These are phyloP conservation scores for Cottoperca gobio DNA, from an alignment of 2,797 vertebrate species.

Conservation along the genomic window DNA sequence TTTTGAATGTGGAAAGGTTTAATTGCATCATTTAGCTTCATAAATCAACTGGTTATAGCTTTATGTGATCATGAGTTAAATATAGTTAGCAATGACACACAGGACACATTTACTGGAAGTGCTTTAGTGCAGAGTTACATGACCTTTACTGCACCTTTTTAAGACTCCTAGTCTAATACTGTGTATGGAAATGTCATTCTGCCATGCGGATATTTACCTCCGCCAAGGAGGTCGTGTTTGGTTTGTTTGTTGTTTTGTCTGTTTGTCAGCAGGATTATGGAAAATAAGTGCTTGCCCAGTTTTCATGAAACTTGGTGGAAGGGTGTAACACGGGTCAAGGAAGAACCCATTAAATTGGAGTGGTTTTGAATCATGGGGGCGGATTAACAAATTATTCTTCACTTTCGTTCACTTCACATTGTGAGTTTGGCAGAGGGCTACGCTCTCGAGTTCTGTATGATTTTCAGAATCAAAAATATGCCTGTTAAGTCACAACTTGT, in stretches of 20 bases:
- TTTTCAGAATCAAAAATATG: background rate
- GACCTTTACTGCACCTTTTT: conserved; percentile 10
- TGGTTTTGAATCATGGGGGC: too few species aligned
- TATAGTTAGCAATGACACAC: conserved; percentile 32
- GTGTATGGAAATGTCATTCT: conserved; percentile 4
- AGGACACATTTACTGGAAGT: conserved; percentile 14
- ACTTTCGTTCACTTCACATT: too few species aligned
- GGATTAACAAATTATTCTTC: too few species aligned
- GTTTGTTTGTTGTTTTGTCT: too few species aligned
- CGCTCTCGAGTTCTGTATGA: too few species aligned
- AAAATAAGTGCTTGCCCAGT: too few species aligned
- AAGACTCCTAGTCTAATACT: background rate
- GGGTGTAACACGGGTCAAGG: too few species aligned
- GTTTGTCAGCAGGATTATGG: too few species aligned
- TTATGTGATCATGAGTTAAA: conserved; percentile 24
- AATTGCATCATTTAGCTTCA: conserved; percentile 36
- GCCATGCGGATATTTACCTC: background rate
- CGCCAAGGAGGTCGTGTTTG: too few species aligned
- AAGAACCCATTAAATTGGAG: too few species aligned
- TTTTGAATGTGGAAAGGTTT: conserved; percentile 31
- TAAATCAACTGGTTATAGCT: conserved; percentile 20
- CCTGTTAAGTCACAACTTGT: background rate
- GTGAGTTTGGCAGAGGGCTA: too few species aligned
- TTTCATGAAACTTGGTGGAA: too few species aligned
- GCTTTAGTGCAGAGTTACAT: conserved; percentile 10